These are phyloP conservation scores for Poeciliopsis presidionis DNA, from an alignment of 2,797 vertebrate species.

Conservation along the genomic window DNA sequence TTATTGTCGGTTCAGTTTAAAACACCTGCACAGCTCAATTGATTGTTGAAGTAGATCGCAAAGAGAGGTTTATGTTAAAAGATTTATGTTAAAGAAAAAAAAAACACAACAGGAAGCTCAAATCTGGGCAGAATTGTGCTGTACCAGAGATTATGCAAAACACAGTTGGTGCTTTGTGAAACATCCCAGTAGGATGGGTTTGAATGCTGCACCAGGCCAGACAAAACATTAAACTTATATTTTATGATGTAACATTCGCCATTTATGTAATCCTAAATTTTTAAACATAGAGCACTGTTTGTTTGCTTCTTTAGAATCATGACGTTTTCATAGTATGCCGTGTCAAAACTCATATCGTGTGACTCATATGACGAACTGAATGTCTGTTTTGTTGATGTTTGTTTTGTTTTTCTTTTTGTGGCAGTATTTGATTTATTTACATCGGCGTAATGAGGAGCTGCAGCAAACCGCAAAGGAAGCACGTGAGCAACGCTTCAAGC, in stretches of 20 bases:
- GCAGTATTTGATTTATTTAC: slow-evolving; percentile 2
- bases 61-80: too few species aligned
- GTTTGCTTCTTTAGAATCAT: neutral
- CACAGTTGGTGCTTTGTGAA: too few species aligned
- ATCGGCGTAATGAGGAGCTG: neutral
- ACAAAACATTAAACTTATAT: neutral
- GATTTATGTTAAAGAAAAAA: too few species aligned
- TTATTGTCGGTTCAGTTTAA: too few species aligned
- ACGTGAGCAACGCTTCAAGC: neutral
- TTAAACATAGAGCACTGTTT: neutral
- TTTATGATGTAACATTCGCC: neutral
- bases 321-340: neutral
- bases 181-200: too few species aligned
- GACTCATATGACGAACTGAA: neutral
- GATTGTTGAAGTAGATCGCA: too few species aligned
- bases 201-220: too few species aligned
- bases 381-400: neutral
- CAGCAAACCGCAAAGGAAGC: neutral
- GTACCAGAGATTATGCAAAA: too few species aligned
- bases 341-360: neutral
- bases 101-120: too few species aligned
- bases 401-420: neutral
- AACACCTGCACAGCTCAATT: too few species aligned
- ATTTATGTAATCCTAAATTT: neutral
- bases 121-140: too few species aligned